Evolutionary conservation across 2,888 invertebrate species (phyloP).

Genomic region (Cataglyphis cursor): DNA sequence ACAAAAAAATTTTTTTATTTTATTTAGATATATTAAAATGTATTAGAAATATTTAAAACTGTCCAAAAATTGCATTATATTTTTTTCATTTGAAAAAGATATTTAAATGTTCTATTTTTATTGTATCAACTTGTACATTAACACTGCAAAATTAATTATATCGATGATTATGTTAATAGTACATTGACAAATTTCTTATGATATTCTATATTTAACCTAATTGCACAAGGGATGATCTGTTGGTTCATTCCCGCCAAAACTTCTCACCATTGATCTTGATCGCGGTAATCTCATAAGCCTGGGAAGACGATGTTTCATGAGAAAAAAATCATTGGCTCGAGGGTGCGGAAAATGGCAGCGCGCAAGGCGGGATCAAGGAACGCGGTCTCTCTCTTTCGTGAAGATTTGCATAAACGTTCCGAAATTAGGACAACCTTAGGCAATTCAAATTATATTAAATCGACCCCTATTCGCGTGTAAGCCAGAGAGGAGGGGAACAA

Average conservation of each 20-base stretch:
- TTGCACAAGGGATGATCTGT: conserved; percentile 27
- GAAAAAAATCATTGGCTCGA: conserved; percentile 56
- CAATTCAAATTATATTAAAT: conserved; percentile 73
- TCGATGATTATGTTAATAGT: background rate
- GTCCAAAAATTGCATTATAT: background rate
- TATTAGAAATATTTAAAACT: background rate
- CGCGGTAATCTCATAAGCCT: conserved; percentile 64
- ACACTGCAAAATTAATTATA: background rate
- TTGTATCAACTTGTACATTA: background rate
- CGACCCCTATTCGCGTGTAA: conserved; percentile 59
- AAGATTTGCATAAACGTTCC: conserved; percentile 70
- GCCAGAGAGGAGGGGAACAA: conserved; percentile 61
- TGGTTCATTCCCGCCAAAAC: conserved; percentile 16
- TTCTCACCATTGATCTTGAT: conserved; percentile 52
- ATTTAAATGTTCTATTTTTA: background rate
- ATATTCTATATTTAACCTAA: conserved; percentile 23
- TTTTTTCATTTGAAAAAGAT: background rate
- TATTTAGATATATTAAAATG: background rate
- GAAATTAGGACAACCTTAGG: conserved; percentile 71
- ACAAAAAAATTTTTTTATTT: background rate
- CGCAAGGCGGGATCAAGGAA: conserved; percentile 54
- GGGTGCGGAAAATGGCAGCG: conserved; percentile 53
- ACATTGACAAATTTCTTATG: background rate
- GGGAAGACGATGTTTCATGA: conserved; percentile 42
- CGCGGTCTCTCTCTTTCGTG: conserved; percentile 31